Evolutionary conservation across 2,113 vertebrate species (phyloP).

Genomic region (Cepphus grylle): DNA sequence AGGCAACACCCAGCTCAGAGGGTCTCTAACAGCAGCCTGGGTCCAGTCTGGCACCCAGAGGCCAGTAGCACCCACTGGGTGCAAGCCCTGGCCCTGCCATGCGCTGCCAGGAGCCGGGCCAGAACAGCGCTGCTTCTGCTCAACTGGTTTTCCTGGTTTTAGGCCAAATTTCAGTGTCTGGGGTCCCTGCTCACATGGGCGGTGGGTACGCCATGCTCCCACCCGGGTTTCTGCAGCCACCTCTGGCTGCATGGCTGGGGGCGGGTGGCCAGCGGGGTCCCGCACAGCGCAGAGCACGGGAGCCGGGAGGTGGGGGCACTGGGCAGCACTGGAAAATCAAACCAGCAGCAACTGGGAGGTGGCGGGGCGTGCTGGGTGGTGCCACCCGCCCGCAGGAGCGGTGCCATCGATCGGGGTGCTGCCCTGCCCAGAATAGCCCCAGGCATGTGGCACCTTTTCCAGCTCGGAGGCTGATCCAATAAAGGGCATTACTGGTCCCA

Average conservation of each 20-base stretch:
- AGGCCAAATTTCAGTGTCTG: background rate
- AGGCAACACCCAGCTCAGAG: background rate
- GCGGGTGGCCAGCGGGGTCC: accelerated
- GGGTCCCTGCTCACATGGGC: accelerated
- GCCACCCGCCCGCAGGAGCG: accelerated
- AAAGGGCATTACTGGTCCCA: background rate
- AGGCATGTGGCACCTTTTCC: background rate
- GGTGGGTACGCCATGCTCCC: background rate
- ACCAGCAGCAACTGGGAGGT: background rate
- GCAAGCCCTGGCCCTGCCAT: background rate
- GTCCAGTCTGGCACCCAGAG: no score
- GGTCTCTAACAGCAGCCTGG: background rate
- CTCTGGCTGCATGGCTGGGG: accelerated
- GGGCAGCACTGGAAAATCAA: background rate
- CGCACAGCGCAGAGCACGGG: accelerated
- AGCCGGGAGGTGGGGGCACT: accelerated
- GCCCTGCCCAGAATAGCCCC: background rate
- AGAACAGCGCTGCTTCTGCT: background rate
- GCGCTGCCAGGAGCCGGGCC: background rate
- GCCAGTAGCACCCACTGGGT: no score
- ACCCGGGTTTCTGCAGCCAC: background rate
- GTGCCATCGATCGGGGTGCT: background rate
- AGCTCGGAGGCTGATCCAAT: background rate
- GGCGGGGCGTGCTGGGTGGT: background rate
- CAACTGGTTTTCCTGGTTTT: background rate